These are phyloP conservation scores for Pterostichus madidus DNA, from an alignment of 2,888 invertebrate species.

Conservation along the genomic window DNA sequence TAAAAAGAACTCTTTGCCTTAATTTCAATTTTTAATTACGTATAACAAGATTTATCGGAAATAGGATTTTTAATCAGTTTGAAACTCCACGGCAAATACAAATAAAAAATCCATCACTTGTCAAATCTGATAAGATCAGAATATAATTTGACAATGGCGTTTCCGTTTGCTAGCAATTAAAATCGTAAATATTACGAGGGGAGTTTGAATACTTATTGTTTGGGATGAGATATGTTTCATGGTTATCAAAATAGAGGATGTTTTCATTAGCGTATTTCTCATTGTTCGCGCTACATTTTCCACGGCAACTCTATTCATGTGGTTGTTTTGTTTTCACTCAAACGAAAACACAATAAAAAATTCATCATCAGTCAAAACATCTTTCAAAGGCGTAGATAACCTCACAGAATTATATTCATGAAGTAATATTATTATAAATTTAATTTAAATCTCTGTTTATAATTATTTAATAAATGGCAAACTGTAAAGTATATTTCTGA, in stretches of 20 bases:
- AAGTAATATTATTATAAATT: no score
- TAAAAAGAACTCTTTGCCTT: slow-evolving; percentile 2
- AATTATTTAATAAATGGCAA: no score
- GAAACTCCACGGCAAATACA: neutral
- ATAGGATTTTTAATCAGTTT: slow-evolving; percentile 42
- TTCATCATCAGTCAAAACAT: neutral
- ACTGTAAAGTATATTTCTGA: no score
- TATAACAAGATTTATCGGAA: slow-evolving; percentile 20
- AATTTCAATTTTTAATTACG: slow-evolving; percentile 38
- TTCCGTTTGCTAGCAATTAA: slow-evolving; percentile 24
- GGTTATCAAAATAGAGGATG: slow-evolving; percentile 44
- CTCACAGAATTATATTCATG: neutral
- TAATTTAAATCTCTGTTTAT: no score
- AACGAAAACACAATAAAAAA: slow-evolving; percentile 35
- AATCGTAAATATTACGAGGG: slow-evolving; percentile 22
- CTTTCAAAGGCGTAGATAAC: no score
- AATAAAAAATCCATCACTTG: slow-evolving; percentile 43
- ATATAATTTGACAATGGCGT: slow-evolving; percentile 28
- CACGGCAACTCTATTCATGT: neutral
- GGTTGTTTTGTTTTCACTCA: slow-evolving; percentile 10
- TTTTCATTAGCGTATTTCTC: slow-evolving; percentile 29
- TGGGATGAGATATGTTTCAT: slow-evolving; percentile 14
- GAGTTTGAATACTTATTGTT: slow-evolving; percentile 14
- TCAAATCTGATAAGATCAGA: slow-evolving; percentile 22
- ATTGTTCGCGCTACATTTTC: slow-evolving; percentile 32